A percentile compares a stretch with the other conserved stretches of the same genome.
These are phyloP conservation scores for Digitonthophagus gazella DNA, from an alignment of 2,888 invertebrate species.

Conservation along the genomic window DNA sequence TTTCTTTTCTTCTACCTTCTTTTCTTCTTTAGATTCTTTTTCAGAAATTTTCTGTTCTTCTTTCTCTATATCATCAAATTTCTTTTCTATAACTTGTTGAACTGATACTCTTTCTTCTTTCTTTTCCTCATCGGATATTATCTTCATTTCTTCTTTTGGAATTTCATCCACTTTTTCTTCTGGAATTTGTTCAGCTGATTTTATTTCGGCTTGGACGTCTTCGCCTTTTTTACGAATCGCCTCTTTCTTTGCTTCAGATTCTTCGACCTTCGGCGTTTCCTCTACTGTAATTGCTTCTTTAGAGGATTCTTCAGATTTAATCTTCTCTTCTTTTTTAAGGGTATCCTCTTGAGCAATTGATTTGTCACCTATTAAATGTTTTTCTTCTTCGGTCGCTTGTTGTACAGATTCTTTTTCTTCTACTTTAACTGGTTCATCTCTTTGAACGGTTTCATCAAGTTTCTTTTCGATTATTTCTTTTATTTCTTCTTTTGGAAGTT, in stretches of 20 bases:
- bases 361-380: too few relatives aligned
- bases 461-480: too few relatives aligned
- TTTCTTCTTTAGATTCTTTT: background rate
- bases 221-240: too few relatives aligned
- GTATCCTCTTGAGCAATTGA: too few relatives aligned
- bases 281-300: background rate
- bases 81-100: background rate
- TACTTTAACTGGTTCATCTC: too few relatives aligned
- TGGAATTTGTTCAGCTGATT: background rate
- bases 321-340: too few relatives aligned
- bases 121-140: background rate
- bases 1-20: conserved; percentile 13
- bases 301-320: background rate
- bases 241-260: too few relatives aligned
- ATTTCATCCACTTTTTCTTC: background rate
- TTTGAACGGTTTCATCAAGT: too few relatives aligned
- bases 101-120: background rate
- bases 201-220: too few relatives aligned
- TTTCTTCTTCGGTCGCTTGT: too few relatives aligned
- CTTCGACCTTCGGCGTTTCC: background rate
- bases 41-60: background rate
- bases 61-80: background rate
- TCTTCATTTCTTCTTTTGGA: background rate
- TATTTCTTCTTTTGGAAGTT: too few relatives aligned
- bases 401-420: too few relatives aligned